Evolutionary conservation across 2,888 invertebrate genomes (phyloP).

Genomic region (Drosophila neonasuta): DNA sequence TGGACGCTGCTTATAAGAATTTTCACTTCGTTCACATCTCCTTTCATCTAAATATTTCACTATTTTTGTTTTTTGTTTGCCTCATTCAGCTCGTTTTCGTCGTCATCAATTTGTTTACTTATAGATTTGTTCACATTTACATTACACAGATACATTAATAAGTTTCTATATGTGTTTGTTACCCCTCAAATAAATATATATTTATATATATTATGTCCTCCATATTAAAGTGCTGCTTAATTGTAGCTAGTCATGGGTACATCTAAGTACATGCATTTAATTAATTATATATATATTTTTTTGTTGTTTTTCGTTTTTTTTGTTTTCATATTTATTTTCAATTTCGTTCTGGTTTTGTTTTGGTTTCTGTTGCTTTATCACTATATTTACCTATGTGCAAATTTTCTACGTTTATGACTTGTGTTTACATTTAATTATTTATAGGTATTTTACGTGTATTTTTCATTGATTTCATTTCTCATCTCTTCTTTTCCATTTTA

Average conservation of each 20-base stretch:
- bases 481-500: neutral
- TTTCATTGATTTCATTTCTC: constrained; percentile 7
- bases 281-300: constrained; percentile 8
- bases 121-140: constrained; percentile 60
- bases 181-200: constrained; percentile 22
- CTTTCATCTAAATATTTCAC: constrained; percentile 66
- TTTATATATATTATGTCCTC: constrained; percentile 26
- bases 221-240: constrained; percentile 41
- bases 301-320: constrained; percentile 4
- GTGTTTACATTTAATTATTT: constrained; percentile 56
- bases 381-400: constrained; percentile 58
- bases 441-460: constrained; percentile 28
- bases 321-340: neutral
- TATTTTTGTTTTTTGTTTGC: constrained; percentile 35
- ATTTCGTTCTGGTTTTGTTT: constrained; percentile 25
- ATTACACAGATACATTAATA: constrained; percentile 69
- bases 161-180: constrained; percentile 41
- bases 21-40: constrained; percentile 5
- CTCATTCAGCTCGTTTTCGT: constrained; percentile 23
- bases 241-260: constrained; percentile 48
- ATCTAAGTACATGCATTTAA: constrained; percentile 37
- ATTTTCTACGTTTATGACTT: constrained; percentile 50
- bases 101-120: constrained; percentile 18
- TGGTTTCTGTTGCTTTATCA: constrained; percentile 56
- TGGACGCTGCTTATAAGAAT: constrained; percentile 40